Base-by-base conservation (phyloP, 2,797 vertebrate genomes). In the Chaenodraco wilsoni region DNA sequence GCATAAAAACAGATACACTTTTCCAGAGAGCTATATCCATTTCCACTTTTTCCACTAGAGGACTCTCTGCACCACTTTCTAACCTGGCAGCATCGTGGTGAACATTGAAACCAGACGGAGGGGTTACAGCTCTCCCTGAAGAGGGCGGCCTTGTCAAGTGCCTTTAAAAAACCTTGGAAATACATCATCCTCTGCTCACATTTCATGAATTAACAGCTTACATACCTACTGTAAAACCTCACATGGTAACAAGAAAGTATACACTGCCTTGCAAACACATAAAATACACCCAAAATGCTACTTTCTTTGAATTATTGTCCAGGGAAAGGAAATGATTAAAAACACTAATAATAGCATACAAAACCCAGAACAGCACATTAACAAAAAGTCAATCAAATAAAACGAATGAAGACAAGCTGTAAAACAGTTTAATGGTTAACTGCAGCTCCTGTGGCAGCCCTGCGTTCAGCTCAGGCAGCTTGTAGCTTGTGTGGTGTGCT, bases 21-120 rank as follows among this genome's bases (percentile, higher is more conserved):
- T 66, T 59, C 33, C 46, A 60, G 1, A 15, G 9, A 62, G n/a
- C 10, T 23, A 10, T 15, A 45, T 65, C n/a, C 27, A 8, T 72
- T n/a, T 69, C 7, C 14, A 4, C 15, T 56, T 7, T 31, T 45
- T 79, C 91, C 94, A 89, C 89, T 84, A 94, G 93, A 91, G 91
- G 91, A 78, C 90, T 75, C 87, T 66, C 40, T 79, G 82, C 76
- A 76, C 84, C 87, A 73, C 72, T 72, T 44, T 80, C 65, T 68
- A 31, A 58, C 57, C 41, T 0, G 37, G 50, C 10, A 41, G 55
- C 37, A 52, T 16, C 56, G 73, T 63, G 66, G 37, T 45, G 60
- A 63, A 49, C 58, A 69, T 54, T 72, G 58, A 49, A 70, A 81
- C 70, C 86, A 78, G 82, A 89, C 78, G 68, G 78, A 51, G 45